Base-by-base conservation (phyloP, 2,113 vertebrate species). In the Blennius ocellaris region DNA sequence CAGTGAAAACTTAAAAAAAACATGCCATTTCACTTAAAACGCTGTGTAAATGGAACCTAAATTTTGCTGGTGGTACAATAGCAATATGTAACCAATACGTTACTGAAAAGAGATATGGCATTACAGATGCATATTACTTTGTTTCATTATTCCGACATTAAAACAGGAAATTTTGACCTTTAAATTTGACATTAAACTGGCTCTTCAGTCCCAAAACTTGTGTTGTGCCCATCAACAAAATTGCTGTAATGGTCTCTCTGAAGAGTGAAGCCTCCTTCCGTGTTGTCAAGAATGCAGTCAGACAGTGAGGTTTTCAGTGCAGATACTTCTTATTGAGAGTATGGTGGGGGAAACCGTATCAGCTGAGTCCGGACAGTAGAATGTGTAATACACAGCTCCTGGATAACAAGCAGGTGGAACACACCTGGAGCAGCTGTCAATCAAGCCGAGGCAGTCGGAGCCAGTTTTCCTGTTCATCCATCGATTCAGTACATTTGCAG, bases 321-420 rank as follows among this genome's bases (percentile, higher is more conserved):
- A 55, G 64, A 55, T 45, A 37, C 14, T n/a, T 17, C 11, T 5
- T 44, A 49, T 38, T 30, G 63, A 44, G 11, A 16, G 45, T 51
- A 6, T 4, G 49, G 3, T 58, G 15, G 45, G 41, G 52, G 45
- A 50, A n/a, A 50, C 36, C 12, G 6, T 14, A 53, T 10, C 54
- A 40, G 66, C 11, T 17, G 66, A 41, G 47, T 59, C 36, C 0
- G 0, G 50, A 41, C 38, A 16, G 45, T 50, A 12, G 47, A 12
- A 39, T 59, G 43, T 70, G 11, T 70, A 59, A 59, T 59, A 47
- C 51, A 51, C 38, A 41, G 53, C 43, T 39, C 11, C 55, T 16
- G 17, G 39, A 59, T 59, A 60, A 52, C 56, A 70, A 69, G 67
- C 67, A 43, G 3, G 54, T n/a, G 41, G 39, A 59, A 43, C 47